A percentile compares a stretch with the other conserved stretches of the same genome.
Evolutionary conservation across 2,113 vertebrate species (phyloP).

Genomic region (Microcebus tavaratra): DNA sequence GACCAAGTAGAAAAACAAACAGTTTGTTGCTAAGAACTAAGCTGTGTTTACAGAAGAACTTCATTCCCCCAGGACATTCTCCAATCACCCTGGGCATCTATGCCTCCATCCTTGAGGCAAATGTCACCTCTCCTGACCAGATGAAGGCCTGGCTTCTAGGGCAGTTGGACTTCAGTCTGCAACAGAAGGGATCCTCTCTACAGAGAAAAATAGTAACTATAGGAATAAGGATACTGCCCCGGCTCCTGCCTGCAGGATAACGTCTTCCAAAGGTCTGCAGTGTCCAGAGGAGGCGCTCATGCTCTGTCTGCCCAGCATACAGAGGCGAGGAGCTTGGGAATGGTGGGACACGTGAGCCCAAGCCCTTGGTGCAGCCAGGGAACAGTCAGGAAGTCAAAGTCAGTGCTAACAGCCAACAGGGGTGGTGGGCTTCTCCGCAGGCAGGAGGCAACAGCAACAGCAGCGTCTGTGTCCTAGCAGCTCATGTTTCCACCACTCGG

Average conservation of each 20-base stretch:
- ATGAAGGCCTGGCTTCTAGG: background rate
- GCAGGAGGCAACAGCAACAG: background rate
- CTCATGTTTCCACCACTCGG: conserved; percentile 93
- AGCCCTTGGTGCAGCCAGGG: conserved; percentile 60
- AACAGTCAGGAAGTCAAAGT: conserved; percentile 42
- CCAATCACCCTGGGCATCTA: background rate
- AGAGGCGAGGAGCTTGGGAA: background rate
- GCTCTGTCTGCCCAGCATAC: background rate
- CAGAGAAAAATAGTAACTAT: background rate
- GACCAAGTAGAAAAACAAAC: background rate
- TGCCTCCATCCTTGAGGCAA: background rate
- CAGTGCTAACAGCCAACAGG: background rate
- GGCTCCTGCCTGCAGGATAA: background rate
- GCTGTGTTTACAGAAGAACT: conserved; percentile 30
- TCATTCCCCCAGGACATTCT: background rate
- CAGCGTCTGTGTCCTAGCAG: background rate
- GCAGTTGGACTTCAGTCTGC: background rate
- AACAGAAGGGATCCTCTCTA: conserved; percentile 6
- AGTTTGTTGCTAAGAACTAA: conserved; percentile 23
- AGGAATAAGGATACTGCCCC: background rate
- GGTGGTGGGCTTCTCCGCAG: conserved; percentile 38
- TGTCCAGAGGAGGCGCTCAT: background rate
- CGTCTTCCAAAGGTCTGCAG: background rate
- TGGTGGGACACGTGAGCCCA: background rate
- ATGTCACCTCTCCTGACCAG: background rate